Evolutionary conservation across 2,888 invertebrate species (phyloP).

Genomic region (Dione vanillae): DNA sequence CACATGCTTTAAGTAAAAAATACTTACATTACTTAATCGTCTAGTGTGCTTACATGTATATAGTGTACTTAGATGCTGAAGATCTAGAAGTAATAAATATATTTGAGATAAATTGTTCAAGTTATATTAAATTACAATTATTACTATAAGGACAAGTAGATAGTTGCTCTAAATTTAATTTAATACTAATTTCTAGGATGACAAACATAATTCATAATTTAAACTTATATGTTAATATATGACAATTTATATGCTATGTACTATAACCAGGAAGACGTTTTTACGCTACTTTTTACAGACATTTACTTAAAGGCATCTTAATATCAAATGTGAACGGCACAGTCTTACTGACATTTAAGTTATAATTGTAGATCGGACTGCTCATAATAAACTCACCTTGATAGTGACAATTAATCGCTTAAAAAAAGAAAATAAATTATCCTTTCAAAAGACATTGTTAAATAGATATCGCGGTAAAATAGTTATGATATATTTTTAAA

Average conservation of each 20-base stretch:
- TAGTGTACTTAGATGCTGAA: no score
- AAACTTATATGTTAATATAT: background rate
- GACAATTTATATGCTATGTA: background rate
- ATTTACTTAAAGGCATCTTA: slow-evolving; percentile 13
- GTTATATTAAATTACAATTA: background rate
- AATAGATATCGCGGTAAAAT: background rate
- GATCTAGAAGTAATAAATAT: no score
- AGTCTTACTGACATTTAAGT: slow-evolving; percentile 26
- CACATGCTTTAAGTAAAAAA: slow-evolving; percentile 55
- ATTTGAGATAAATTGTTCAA: background rate
- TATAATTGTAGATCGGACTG: background rate
- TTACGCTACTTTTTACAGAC: slow-evolving; percentile 9
- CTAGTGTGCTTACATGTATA: background rate
- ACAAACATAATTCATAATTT: background rate
- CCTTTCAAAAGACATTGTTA: background rate
- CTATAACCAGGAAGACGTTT: background rate
- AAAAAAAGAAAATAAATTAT: background rate
- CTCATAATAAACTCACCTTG: slow-evolving; percentile 19
- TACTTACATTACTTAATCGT: background rate
- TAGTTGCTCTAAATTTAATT: background rate
- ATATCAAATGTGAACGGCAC: slow-evolving; percentile 33
- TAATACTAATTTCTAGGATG: background rate
- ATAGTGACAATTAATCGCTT: slow-evolving; percentile 15
- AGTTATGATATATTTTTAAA: background rate
- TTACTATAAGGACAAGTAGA: background rate